Conservation (phyloP, 2,888 invertebrate genomes). For the Pantelozetes paolii region DNA sequence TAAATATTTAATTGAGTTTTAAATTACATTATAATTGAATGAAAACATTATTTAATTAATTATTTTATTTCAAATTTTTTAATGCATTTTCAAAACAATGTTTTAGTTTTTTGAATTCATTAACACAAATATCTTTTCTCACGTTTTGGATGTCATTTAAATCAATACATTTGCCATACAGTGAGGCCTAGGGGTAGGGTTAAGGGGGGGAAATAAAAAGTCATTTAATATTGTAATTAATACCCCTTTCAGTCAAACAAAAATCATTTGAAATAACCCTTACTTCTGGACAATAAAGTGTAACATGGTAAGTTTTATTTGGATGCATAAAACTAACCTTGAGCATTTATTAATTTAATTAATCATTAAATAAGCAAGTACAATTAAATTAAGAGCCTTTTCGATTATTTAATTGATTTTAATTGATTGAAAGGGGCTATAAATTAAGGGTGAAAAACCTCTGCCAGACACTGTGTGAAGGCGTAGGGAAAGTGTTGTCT, state of each 20-base stretch:
- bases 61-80: constrained; percentile 31
- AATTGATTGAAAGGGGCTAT: too few relatives aligned
- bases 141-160: constrained; percentile 39
- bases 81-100: constrained; percentile 36
- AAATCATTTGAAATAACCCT: too few relatives aligned
- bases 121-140: constrained; percentile 18
- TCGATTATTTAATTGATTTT: too few relatives aligned
- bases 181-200: neutral
- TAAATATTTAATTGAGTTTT: too few relatives aligned
- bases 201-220: too few relatives aligned
- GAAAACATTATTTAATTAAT: neutral
- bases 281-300: too few relatives aligned
- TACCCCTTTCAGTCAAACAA: too few relatives aligned
- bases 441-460: constrained; percentile 29
- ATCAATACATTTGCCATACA: constrained; percentile 37
- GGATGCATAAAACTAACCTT: neutral
- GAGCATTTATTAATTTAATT: neutral
- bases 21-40: neutral
- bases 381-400: neutral
- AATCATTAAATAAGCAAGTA: constrained; percentile 12
- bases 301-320: too few relatives aligned
- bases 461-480: constrained; percentile 29
- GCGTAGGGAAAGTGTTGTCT: constrained; percentile 38
- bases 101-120: constrained; percentile 33
- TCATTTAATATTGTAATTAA: too few relatives aligned